Conservation (phyloP, 2,797 vertebrate species). For the Gallinago solitaria region DNA sequence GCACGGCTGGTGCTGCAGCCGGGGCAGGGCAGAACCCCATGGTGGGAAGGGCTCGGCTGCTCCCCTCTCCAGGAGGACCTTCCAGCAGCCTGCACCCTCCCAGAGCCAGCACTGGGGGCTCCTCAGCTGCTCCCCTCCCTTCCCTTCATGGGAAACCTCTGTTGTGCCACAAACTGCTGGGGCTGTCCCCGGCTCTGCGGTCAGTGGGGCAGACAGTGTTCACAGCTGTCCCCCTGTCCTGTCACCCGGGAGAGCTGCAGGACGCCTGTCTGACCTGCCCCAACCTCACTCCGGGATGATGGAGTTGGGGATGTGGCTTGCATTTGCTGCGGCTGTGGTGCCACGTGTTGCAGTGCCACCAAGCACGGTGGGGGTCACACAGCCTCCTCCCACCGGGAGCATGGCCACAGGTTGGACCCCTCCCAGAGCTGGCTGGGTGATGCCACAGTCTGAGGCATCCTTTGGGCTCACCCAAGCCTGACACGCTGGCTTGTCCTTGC, state of each 20-base stretch:
- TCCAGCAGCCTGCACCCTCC: background rate
- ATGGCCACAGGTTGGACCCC: background rate
- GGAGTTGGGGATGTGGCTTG: background rate
- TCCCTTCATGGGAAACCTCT: background rate
- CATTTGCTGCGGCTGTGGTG: background rate
- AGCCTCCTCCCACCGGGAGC: fast-evolving
- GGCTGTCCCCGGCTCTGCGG: fast-evolving
- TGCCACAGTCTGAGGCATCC: fast-evolving
- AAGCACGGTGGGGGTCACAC: fast-evolving
- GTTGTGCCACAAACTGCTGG: no score
- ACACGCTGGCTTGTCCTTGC: background rate
- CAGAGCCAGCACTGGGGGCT: background rate
- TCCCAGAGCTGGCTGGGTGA: fast-evolving
- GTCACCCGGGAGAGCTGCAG: background rate
- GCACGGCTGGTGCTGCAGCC: background rate
- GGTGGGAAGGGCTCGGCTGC: background rate
- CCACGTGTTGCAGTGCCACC: background rate
- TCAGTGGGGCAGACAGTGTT: background rate
- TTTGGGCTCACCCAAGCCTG: background rate
- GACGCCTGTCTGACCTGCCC: fast-evolving
- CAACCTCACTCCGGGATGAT: fast-evolving
- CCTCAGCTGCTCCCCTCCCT: background rate
- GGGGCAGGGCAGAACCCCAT: background rate
- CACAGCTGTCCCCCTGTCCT: background rate
- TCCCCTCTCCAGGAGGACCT: background rate